Evolutionary conservation across 2,888 invertebrate species (phyloP).

Genomic region (Phorcus lineatus): DNA sequence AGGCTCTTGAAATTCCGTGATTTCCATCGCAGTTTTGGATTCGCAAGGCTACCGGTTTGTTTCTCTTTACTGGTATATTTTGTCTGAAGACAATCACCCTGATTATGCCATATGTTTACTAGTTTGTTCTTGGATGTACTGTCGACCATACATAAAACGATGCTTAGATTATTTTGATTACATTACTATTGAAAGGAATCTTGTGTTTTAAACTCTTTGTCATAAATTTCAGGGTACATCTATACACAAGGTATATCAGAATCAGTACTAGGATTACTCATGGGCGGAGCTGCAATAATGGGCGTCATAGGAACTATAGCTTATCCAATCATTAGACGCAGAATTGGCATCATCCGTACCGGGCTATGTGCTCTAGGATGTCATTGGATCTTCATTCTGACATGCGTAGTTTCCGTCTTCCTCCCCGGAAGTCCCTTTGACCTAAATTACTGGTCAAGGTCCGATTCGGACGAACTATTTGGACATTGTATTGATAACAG

Average conservation of each 20-base stretch:
- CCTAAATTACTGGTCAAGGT: slow-evolving; percentile 26
- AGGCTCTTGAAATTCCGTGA: no score
- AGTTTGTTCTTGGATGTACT: no score
- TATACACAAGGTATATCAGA: slow-evolving; percentile 74
- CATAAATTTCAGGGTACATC: slow-evolving; percentile 67
- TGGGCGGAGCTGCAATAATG: slow-evolving; percentile 74
- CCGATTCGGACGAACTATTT: neutral
- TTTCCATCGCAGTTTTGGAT: no score
- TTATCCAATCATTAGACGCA: slow-evolving; percentile 72
- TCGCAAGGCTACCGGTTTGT: no score
- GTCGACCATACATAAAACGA: no score
- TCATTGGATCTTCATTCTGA: slow-evolving; percentile 62
- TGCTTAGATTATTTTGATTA: no score
- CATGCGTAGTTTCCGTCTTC: slow-evolving; percentile 75
- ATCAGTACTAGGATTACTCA: slow-evolving; percentile 72
- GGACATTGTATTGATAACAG: no score
- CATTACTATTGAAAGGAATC: no score
- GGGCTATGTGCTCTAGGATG: slow-evolving; percentile 59
- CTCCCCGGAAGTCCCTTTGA: slow-evolving; percentile 77
- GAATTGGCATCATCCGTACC: slow-evolving; percentile 63
- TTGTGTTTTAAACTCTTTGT: neutral
- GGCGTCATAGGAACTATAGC: slow-evolving; percentile 76
- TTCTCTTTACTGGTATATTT: no score
- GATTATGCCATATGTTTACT: no score
- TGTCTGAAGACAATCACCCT: no score